Conservation (phyloP, 1,140 invertebrate genomes). For the Drosophila pectinifera region DNA sequence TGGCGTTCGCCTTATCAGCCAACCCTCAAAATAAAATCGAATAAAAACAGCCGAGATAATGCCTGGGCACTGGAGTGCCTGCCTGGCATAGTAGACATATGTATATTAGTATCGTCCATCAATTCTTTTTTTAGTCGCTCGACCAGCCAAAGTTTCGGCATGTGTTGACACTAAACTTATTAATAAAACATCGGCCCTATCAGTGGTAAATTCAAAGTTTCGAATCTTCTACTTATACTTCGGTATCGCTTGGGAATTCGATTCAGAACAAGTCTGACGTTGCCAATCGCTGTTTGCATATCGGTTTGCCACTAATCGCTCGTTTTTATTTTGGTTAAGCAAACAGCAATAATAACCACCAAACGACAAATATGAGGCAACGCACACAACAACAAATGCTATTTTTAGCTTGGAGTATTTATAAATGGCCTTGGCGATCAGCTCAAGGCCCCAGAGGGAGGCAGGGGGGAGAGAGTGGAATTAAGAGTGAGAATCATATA, state of each 20-base stretch:
- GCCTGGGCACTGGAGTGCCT: constrained; percentile 13
- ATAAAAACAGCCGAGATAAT: constrained; percentile 39
- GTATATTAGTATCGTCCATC: constrained; percentile 16
- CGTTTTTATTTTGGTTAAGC: constrained; percentile 42
- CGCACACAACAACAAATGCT: constrained; percentile 48
- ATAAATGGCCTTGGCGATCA: constrained; percentile 77
- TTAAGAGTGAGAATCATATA: constrained; percentile 1
- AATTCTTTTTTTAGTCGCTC: constrained; percentile 51
- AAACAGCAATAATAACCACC: constrained; percentile 18
- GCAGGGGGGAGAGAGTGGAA: not conserved
- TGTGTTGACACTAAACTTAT: constrained; percentile 55
- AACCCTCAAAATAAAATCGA: constrained; percentile 46
- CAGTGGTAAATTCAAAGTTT: constrained; percentile 23
- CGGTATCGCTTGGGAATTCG: not conserved
- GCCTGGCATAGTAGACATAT: not conserved
- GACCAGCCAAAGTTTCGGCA: constrained; percentile 20
- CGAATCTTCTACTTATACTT: constrained; percentile 20
- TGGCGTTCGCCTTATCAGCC: constrained; percentile 50
- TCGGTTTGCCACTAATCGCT: constrained; percentile 57
- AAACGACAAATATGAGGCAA: constrained; percentile 20
- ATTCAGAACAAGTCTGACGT: constrained; percentile 36
- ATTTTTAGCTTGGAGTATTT: constrained; percentile 80
- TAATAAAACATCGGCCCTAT: constrained; percentile 55
- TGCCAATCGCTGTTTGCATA: constrained; percentile 57
- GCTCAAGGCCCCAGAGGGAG: constrained; percentile 18